Base-by-base conservation (phyloP, 2,113 vertebrate species). In the Canis aureus region DNA sequence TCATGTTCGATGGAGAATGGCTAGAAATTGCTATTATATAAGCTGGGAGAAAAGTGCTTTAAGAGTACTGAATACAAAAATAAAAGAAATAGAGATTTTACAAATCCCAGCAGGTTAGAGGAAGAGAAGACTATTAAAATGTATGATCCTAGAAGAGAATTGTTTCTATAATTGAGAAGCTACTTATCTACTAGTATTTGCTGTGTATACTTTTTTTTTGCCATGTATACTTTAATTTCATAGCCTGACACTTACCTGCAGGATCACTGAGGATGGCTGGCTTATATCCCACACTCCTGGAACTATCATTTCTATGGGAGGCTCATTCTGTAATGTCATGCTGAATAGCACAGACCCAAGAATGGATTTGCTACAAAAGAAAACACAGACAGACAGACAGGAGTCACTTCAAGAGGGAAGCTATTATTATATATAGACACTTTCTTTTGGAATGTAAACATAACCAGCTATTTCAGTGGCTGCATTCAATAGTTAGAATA, bases 171-270 rank as follows among this genome's bases (percentile, higher is more conserved):
- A 97, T 76, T 76, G 86, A 82, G 89, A 74, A 62, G 20, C n/a
- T 86, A 82, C 43, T 91, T 69, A 86, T 64, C 51, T 89, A 86
- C 29, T 11, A 59, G 16, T n/a, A 59, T 4, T 86, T 79, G 29
- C 25, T 29, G 49, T 79, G 16, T 9, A 1, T 49, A 16, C 6
- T 27, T 49, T 49, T 43, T 43, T 16, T 49, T 76, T 51, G 25
- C 12, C 43, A 27, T n/a, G 16, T 43, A 29, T 27, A 53, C 60
- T 92, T 97, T 53, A 86, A 62, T 89, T 22, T 92, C 51, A 51
- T 29, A 90, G 43, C 16, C 62, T 62, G 66, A 23, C 53, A 53
- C 97, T 97, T 95, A 99, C 99, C 98, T 99, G 98, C 60, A 99
- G 17, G 0, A 78, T 98, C 87, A 98, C 89, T 0, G 98, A 96